phyloP scores from a whole-genome alignment of 2,888 invertebrate species.

The Tanytarsus gracilentus region DNA sequence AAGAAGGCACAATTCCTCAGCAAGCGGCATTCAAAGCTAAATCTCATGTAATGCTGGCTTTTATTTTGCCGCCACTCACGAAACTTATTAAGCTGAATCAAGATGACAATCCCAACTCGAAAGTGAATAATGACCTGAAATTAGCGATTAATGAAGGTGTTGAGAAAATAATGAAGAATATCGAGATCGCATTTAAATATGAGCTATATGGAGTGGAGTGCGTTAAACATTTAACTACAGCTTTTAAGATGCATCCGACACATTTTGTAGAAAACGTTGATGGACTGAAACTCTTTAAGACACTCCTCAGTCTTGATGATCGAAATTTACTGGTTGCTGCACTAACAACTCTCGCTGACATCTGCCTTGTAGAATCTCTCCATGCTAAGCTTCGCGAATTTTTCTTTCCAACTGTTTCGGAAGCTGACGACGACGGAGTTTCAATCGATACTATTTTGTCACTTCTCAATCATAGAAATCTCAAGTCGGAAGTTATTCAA shows the following conservation, averaged over 20 bases:
- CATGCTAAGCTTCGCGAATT: neutral
- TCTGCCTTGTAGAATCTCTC: neutral
- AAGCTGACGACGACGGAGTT: neutral
- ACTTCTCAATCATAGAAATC: neutral
- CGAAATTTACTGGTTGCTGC: neutral
- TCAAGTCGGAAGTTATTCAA: neutral
- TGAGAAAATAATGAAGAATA: neutral
- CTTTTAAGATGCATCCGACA: neutral
- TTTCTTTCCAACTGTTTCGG: neutral
- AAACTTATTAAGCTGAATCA: neutral
- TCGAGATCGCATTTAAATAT: neutral
- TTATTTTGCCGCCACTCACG: neutral
- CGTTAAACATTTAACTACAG: neutral
- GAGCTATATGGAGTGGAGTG: neutral
- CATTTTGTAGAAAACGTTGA: neutral
- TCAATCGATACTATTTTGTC: neutral
- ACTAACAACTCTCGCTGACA: neutral
- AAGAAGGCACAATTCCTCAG: neutral
- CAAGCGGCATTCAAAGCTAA: neutral
- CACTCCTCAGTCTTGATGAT: neutral
- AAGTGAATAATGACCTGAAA: neutral
- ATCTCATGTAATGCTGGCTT: neutral
- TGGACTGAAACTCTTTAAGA: neutral
- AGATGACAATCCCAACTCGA: neutral
- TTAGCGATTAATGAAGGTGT: neutral